phyloP scores from a whole-genome alignment of 2,113 vertebrate genomes.

The Mirounga angustirostris region DNA sequence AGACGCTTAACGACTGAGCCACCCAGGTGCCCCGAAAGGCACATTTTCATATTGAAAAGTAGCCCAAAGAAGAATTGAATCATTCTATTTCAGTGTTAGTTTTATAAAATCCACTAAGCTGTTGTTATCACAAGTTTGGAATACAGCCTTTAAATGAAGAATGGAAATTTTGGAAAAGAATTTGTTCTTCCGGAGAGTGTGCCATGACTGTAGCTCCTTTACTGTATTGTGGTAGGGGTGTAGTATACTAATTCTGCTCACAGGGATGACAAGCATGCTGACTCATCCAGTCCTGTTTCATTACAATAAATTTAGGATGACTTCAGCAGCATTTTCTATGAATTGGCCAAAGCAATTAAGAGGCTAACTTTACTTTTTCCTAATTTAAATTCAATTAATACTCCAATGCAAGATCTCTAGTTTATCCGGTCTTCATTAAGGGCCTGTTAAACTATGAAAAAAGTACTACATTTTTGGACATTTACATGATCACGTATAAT shows the following conservation, averaged over 20 bases:
- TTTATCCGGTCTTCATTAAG: slow-evolving; percentile 76
- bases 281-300: slow-evolving; percentile 45
- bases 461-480: slow-evolving; percentile 59
- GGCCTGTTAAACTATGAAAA: slow-evolving; percentile 63
- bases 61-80: not conserved
- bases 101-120: not conserved
- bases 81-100: not conserved
- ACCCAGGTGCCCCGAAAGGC: no score
- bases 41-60: not conserved
- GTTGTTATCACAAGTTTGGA: not conserved
- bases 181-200: not conserved
- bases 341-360: slow-evolving; percentile 70
- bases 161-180: slow-evolving; percentile 40
- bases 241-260: not conserved
- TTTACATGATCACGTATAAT: slow-evolving; percentile 61
- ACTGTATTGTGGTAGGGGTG: not conserved
- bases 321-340: slow-evolving; percentile 74
- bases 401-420: slow-evolving; percentile 20
- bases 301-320: slow-evolving; percentile 71
- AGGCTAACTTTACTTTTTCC: slow-evolving; percentile 29
- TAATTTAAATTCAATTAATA: slow-evolving; percentile 77
- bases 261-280: slow-evolving; percentile 41
- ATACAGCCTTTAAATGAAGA: slow-evolving; percentile 42
- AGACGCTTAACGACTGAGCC: no score
- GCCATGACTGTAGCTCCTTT: not conserved